Base-by-base conservation (phyloP, 2,888 invertebrate genomes). In the Petrolisthes manimaculis region DNA sequence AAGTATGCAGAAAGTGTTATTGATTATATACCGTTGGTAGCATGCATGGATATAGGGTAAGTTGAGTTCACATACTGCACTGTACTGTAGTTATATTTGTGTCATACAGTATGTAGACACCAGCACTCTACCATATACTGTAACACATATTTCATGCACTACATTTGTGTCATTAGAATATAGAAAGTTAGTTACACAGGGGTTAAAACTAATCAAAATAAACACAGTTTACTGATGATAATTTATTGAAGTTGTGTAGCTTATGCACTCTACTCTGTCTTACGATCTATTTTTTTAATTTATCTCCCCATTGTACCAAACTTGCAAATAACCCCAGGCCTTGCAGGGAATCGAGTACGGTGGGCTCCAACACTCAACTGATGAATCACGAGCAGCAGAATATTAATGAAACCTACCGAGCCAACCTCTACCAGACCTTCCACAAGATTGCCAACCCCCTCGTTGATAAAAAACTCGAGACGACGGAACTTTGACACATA, bases 371-470 rank as follows among this genome's bases (percentile, higher is more conserved):
- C 37, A 89, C 89, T 12, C 87, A 88, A 61, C 88, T 90, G 74
- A 88, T 88, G 61, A 86, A 83, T 61, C 86, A 90, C 55, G 86
- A 89, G 21, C 87, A 85, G 54, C 86, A 78, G 18, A 89, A 86
- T 53, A 89, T 86, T 71, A 86, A 88, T 74, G 89, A 89, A 55
- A 91, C 91, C 14, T 91, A 91, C 80, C 86, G 89, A 71, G 85
- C 88, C 37, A 91, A 91, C 78, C 86, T 91, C 4, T 89, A 91
- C 74, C 91, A 91, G 67, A 91, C 91, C 55, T 91, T 91, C 83
- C 89, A 91, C 56, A 91, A 91, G 75, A 89, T 91, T 74, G 89
- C 88, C n/a, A 91, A 91, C 67, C 91, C 91, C 8, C 85, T 91
- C 53, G 84, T 91, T 6, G 88, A 89, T 79, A 91, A 91, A 81